phyloP scores from a whole-genome alignment of 2,888 invertebrate genomes.

The Ceriagrion tenellum region DNA sequence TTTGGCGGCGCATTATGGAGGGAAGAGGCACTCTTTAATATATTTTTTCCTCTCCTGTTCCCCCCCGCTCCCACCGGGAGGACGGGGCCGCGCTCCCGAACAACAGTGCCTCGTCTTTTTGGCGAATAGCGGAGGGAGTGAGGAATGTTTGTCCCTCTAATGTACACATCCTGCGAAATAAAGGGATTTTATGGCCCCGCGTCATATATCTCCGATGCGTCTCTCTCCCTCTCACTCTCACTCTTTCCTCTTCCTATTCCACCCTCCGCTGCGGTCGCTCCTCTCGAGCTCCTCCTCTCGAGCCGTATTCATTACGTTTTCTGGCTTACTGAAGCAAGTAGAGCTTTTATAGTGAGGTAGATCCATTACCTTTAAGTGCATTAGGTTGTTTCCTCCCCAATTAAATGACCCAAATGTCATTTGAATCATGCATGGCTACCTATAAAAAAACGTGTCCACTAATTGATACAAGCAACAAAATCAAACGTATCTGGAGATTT shows the following conservation, averaged over 20 bases:
- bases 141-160: slow-evolving; percentile 43
- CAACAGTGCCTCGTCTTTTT: slow-evolving; percentile 18
- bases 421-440: too few relatives aligned
- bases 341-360: too few relatives aligned
- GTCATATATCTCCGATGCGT: neutral
- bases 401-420: too few relatives aligned
- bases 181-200: slow-evolving; percentile 45
- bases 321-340: neutral
- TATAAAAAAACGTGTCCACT: too few relatives aligned
- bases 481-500: too few relatives aligned
- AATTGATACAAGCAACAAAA: too few relatives aligned
- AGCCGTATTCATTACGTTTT: neutral
- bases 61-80: neutral
- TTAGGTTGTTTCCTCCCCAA: too few relatives aligned
- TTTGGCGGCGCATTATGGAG: neutral
- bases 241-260: neutral
- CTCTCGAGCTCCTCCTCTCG: neutral
- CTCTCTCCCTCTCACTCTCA: neutral
- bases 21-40: neutral
- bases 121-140: neutral
- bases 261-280: neutral
- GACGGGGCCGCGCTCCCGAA: slow-evolving; percentile 24
- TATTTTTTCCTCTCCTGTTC: neutral
- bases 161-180: slow-evolving; percentile 51
- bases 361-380: too few relatives aligned